phyloP scores from a whole-genome alignment of 2,888 invertebrate species.

The Agrotis clavis region DNA sequence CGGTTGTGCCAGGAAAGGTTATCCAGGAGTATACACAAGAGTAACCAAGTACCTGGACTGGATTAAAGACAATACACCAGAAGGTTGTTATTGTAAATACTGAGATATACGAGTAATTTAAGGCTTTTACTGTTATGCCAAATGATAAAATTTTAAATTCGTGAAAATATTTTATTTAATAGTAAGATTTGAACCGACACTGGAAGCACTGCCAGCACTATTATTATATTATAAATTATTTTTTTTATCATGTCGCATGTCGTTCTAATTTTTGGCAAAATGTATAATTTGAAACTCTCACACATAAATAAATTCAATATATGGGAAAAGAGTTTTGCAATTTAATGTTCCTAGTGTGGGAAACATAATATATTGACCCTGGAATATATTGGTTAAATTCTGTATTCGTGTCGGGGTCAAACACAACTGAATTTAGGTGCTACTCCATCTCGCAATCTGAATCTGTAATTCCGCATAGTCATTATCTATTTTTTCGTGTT shows the following conservation, averaged over 20 bases:
- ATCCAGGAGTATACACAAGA: constrained; percentile 96
- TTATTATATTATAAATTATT: too few relatives aligned
- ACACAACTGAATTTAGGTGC: neutral
- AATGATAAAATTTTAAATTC: too few relatives aligned
- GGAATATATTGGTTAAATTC: neutral
- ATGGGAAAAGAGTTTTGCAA: too few relatives aligned
- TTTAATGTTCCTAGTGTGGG: too few relatives aligned
- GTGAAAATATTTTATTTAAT: too few relatives aligned
- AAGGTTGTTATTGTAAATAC: constrained; percentile 95
- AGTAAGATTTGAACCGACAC: too few relatives aligned
- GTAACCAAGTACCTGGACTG: constrained; percentile 95
- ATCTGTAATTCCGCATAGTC: constrained; percentile 5
- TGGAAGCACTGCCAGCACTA: too few relatives aligned
- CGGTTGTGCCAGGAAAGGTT: constrained; percentile 96
- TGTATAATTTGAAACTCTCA: neutral
- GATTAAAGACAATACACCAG: constrained; percentile 94
- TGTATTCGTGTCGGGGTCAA: neutral
- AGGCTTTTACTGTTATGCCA: neutral
- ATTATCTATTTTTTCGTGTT: neutral
- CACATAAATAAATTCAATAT: neutral
- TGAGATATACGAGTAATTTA: constrained; percentile 66
- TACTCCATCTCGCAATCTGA: constrained; percentile 10
- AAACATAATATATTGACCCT: too few relatives aligned
- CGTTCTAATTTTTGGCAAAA: too few relatives aligned
- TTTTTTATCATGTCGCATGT: too few relatives aligned